Percentiles rank a stretch among this genome's conserved stretches.
phyloP scores from a whole-genome alignment of 1,140 invertebrate genomes.

The Phenacoccus solenopsis region DNA sequence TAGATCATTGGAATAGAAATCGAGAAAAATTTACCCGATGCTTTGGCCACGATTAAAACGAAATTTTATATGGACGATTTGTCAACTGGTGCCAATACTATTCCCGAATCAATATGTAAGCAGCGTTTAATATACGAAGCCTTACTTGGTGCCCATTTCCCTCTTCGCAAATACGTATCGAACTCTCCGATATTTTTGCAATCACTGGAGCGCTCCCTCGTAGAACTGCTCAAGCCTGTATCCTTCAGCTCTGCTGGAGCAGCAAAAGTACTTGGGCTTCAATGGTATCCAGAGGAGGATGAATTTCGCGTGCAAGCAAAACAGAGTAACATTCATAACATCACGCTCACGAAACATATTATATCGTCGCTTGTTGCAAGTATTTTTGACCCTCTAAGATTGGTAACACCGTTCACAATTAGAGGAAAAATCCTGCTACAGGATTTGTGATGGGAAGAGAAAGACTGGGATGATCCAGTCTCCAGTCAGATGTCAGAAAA shows the following conservation, averaged over 20 bases:
- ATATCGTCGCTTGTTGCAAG: constrained; percentile 23
- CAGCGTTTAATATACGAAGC: background rate
- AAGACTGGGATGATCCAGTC: constrained; percentile 32
- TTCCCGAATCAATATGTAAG: background rate
- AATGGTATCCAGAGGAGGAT: background rate
- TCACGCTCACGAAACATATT: constrained; percentile 14
- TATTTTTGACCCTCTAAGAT: constrained; percentile 30
- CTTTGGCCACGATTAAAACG: background rate
- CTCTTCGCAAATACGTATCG: background rate
- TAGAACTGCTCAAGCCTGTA: background rate
- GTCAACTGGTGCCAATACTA: background rate
- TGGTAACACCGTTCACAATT: constrained; percentile 27
- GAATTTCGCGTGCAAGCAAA: background rate
- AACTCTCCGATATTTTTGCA: background rate
- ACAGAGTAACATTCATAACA: background rate
- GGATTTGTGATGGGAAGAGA: constrained; percentile 24
- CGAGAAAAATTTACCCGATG: background rate
- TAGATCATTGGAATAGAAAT: background rate
- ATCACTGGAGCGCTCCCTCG: background rate
- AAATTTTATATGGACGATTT: constrained; percentile 34
- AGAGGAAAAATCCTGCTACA: constrained; percentile 22
- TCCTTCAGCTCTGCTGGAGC: background rate
- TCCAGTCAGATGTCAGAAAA: constrained; percentile 9
- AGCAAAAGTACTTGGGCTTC: background rate
- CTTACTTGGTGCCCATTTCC: background rate